phyloP scores from a whole-genome alignment of 1,140 invertebrate genomes.

The Brachionus asplanchnoidis region DNA sequence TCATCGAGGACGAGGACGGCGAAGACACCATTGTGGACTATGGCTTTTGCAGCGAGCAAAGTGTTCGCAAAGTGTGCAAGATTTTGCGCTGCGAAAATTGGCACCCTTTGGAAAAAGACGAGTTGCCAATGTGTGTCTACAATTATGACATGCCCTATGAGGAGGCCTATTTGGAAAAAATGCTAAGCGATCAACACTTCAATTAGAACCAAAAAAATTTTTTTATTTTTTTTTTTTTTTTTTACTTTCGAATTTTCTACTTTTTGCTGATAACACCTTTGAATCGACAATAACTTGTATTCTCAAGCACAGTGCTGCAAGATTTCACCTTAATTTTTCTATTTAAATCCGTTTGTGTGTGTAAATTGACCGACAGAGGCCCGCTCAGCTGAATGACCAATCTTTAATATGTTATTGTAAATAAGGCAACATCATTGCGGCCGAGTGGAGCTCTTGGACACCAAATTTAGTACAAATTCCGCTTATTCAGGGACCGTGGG shows the following conservation, averaged over 20 bases:
- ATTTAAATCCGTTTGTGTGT: background rate
- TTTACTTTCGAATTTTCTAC: background rate
- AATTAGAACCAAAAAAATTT: background rate
- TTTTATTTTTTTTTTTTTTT: background rate
- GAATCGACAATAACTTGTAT: background rate
- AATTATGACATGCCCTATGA: slow-evolving; percentile 14
- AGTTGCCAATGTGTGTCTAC: slow-evolving; percentile 37
- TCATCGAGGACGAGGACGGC: slow-evolving; percentile 40
- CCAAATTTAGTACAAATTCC: background rate
- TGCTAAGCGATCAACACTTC: slow-evolving; percentile 34
- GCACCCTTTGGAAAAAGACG: slow-evolving; percentile 40
- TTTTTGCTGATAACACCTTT: slow-evolving; percentile 8
- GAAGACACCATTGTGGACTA: slow-evolving; percentile 38
- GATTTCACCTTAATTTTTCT: background rate
- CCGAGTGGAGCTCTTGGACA: background rate
- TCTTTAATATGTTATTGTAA: background rate
- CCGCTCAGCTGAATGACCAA: background rate
- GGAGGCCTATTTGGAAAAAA: slow-evolving; percentile 34
- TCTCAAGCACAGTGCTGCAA: slow-evolving; percentile 20
- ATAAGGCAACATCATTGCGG: background rate
- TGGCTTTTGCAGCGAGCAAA: slow-evolving; percentile 32
- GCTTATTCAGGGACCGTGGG: background rate
- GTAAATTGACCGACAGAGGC: background rate
- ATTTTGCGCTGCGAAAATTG: slow-evolving; percentile 7
- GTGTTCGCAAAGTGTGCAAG: slow-evolving; percentile 3